A percentile compares a stretch with the other conserved stretches of the same genome.
Evolutionary conservation across 2,888 invertebrate genomes (phyloP).

Genomic region (Xestia xanthographa): DNA sequence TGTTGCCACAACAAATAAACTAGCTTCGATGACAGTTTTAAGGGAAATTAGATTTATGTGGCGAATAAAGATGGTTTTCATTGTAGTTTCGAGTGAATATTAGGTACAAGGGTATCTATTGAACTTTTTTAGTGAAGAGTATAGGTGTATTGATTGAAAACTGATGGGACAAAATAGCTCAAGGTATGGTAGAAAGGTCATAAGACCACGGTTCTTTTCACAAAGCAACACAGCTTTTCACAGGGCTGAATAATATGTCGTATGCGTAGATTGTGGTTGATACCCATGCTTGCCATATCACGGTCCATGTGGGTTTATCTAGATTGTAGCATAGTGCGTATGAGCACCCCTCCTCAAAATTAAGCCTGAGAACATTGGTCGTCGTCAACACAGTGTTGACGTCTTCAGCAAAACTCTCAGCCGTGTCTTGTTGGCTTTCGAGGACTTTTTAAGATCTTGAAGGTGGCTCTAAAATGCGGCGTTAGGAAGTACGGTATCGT

Average conservation of each 20-base stretch:
- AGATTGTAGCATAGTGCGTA: neutral
- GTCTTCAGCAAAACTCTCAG: neutral
- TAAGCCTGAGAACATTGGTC: neutral
- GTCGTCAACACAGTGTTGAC: neutral
- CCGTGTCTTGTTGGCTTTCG: neutral
- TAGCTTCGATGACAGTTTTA: slow-evolving; percentile 60
- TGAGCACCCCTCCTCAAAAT: neutral
- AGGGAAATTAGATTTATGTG: slow-evolving; percentile 58
- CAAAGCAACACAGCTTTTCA: neutral
- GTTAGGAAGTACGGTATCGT: neutral
- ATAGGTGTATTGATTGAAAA: neutral
- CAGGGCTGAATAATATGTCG: neutral
- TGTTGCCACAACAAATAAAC: slow-evolving; percentile 60
- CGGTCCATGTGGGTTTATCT: neutral
- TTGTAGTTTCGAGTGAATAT: slow-evolving; percentile 12
- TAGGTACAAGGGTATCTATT: slow-evolving; percentile 16
- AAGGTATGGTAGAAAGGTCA: neutral
- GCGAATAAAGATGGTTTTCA: slow-evolving; percentile 53
- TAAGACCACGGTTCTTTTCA: neutral
- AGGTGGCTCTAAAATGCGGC: neutral
- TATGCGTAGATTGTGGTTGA: neutral
- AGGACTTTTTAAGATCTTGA: neutral
- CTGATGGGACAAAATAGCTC: neutral
- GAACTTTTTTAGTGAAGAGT: slow-evolving; percentile 6
- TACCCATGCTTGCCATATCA: neutral